Evolutionary conservation across 2,888 invertebrate species (phyloP).

Genomic region (Meteorus colon): DNA sequence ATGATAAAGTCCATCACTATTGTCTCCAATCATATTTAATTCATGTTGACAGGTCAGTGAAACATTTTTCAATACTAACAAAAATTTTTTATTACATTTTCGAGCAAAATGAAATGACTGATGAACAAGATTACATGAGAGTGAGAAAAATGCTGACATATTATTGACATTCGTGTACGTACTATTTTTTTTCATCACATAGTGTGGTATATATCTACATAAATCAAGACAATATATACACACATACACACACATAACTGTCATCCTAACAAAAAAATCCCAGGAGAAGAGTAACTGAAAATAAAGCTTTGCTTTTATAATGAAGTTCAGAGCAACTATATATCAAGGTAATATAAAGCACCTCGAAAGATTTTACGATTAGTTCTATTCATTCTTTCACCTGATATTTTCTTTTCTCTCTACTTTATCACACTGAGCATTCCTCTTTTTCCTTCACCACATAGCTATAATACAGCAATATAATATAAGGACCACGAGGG

Average conservation of each 20-base stretch:
- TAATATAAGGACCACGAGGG: background rate
- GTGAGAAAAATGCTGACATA: slow-evolving; percentile 1
- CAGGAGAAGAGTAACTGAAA: slow-evolving; percentile 31
- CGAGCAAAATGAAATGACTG: background rate
- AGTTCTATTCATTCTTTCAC: slow-evolving; percentile 13
- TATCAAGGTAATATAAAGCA: slow-evolving; percentile 11
- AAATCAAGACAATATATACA: background rate
- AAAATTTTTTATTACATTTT: too few species aligned
- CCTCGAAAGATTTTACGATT: slow-evolving; percentile 38
- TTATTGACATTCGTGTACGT: background rate
- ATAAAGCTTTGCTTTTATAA: slow-evolving; percentile 25
- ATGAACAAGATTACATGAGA: background rate
- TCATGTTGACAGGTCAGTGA: too few species aligned
- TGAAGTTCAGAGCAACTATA: slow-evolving; percentile 3
- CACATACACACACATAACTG: background rate
- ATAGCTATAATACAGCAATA: slow-evolving; percentile 1
- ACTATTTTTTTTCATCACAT: background rate
- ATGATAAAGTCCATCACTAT: too few species aligned
- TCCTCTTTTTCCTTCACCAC: background rate
- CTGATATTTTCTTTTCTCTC: slow-evolving; percentile 21
- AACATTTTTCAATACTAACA: too few species aligned
- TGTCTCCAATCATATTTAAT: too few species aligned
- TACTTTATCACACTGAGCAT: background rate
- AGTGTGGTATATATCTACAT: too few species aligned
- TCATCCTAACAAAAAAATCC: slow-evolving; percentile 34